Conservation (phyloP, 2,888 invertebrate species). For the Thera obeliscata region DNA sequence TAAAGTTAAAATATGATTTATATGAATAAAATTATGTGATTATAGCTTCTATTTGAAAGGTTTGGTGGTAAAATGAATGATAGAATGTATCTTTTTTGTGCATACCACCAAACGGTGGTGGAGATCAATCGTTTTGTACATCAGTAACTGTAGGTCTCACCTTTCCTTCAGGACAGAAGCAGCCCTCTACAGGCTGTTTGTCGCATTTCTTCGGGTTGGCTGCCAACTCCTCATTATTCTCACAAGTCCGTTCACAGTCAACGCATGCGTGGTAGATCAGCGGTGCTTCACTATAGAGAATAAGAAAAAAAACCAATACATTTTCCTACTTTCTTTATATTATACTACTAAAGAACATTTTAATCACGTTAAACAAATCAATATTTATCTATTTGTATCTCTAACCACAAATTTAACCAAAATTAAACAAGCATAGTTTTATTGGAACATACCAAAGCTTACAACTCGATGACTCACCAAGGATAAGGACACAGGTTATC, state of each 20-base stretch:
- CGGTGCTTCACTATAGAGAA: conserved; percentile 55
- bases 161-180: conserved; percentile 92
- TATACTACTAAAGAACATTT: background rate
- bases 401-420: background rate
- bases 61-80: too few relatives aligned
- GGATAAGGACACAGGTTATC: conserved; percentile 86
- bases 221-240: conserved; percentile 78
- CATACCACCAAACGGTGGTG: too few relatives aligned
- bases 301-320: too few relatives aligned
- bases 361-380: too few relatives aligned
- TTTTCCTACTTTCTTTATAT: too few relatives aligned
- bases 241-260: conserved; percentile 87
- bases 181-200: conserved; percentile 87
- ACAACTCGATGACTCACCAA: conserved; percentile 73
- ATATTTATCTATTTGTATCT: too few relatives aligned
- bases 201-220: conserved; percentile 75
- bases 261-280: conserved; percentile 75
- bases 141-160: conserved; percentile 57
- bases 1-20: conserved; percentile 45
- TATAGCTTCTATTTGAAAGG: background rate
- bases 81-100: too few relatives aligned
- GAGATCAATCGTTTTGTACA: too few relatives aligned
- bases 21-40: conserved; percentile 2
- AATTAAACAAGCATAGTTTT: background rate
- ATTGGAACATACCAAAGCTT: conserved; percentile 4